A percentile compares a stretch with the other conserved stretches of the same genome.
Evolutionary conservation across 23 tunicate species (phyloP).

Genomic region (Pegea sp.): DNA sequence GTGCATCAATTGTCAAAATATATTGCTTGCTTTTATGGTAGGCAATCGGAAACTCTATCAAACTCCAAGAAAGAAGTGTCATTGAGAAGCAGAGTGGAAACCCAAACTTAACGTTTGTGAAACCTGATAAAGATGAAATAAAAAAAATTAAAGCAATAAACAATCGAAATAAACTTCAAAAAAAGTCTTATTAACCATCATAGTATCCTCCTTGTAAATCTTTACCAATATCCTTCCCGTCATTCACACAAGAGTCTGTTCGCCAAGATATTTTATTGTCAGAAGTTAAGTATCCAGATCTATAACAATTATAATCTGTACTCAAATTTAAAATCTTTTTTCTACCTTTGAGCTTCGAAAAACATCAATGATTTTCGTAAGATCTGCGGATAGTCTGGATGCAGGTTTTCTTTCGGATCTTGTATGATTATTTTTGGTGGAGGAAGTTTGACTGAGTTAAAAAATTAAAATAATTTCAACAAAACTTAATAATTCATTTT

Average conservation of each 20-base stretch:
- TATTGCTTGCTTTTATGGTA: conserved; percentile 10
- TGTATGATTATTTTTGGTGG: neutral
- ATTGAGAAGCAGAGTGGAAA: conserved; percentile 62
- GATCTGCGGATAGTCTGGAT: conserved; percentile 11
- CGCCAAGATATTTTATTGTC: conserved; percentile 52
- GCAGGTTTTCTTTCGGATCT: neutral
- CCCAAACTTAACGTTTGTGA: conserved; percentile 34
- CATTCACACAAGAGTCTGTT: conserved; percentile 29
- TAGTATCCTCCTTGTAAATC: conserved; percentile 65
- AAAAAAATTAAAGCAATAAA: neutral
- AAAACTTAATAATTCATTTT: neutral
- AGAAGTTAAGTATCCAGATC: conserved; percentile 29
- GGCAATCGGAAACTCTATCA: conserved; percentile 49
- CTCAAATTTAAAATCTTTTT: neutral
- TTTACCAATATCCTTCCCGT: conserved; percentile 11
- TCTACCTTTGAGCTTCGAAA: conserved; percentile 73
- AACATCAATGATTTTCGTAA: conserved; percentile 39
- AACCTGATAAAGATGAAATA: conserved; percentile 13
- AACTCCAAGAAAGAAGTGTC: conserved; percentile 80
- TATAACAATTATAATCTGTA: conserved; percentile 3
- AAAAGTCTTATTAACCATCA: conserved; percentile 27
- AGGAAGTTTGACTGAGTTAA: neutral
- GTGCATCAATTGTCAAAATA: conserved; percentile 12
- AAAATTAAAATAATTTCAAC: neutral
- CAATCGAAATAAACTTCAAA: neutral